Evolutionary conservation across 1,140 invertebrate species (phyloP).

Genomic region (Cyclina sinensis): DNA sequence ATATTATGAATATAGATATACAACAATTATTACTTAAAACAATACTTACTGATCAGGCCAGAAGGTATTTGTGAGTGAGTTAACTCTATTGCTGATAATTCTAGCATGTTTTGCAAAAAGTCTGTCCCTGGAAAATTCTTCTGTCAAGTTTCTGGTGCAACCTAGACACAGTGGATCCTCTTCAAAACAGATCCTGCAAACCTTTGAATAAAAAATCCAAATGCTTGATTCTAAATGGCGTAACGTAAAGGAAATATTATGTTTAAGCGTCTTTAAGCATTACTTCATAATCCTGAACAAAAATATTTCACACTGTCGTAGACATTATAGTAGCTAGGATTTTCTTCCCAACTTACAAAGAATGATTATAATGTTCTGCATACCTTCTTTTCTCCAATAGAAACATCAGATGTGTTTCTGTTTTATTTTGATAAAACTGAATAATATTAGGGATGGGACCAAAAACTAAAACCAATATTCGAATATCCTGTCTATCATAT

Average conservation of each 20-base stretch:
- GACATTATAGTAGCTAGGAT: too few species aligned
- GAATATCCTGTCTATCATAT: too few species aligned
- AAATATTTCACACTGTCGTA: too few species aligned
- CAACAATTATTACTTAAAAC: neutral
- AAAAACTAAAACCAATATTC: too few species aligned
- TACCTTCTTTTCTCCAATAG: too few species aligned
- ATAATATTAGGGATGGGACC: too few species aligned
- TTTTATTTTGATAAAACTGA: too few species aligned
- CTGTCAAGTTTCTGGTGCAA: neutral
- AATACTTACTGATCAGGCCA: slow-evolving; percentile 48
- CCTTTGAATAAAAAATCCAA: neutral
- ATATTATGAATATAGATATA: neutral
- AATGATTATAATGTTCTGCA: too few species aligned
- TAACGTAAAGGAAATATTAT: neutral
- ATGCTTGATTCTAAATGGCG: neutral
- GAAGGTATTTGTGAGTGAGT: slow-evolving; percentile 39
- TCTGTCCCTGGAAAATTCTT: slow-evolving; percentile 6
- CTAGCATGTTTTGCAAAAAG: neutral
- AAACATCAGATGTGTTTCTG: too few species aligned
- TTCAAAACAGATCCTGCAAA: slow-evolving; percentile 36
- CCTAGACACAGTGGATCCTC: neutral
- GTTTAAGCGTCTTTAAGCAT: neutral
- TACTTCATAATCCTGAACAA: neutral
- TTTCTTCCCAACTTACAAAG: too few species aligned
- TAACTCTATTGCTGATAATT: neutral